Base-by-base conservation (phyloP, 2,113 vertebrate genomes). In the Peromyscus californicus region DNA sequence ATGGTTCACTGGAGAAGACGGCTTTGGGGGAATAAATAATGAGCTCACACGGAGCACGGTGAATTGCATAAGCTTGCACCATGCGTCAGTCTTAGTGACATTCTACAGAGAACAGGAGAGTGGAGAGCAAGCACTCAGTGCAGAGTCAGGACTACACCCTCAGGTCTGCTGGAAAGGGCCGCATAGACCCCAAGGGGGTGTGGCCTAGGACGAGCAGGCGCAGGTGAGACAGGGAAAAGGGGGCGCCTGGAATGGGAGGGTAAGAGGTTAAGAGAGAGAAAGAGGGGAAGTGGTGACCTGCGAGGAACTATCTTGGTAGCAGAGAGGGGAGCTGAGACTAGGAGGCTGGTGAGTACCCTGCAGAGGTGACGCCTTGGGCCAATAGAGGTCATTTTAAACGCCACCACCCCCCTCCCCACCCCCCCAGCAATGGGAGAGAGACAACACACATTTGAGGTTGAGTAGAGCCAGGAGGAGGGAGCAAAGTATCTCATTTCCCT, bases 311-410 rank as follows among this genome's bases (percentile, higher is more conserved):
- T 39, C 26, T 8, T 33, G 29, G 31, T 42, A 12, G 15, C 67
- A 31, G 4, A 16, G n/a, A 42, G 15, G 29, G 33, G 83, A n/a
- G 33, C 31, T 63, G 75, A 75, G 48, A 45, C 22, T 0, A 16
- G 16, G 45, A 22, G n/a, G 3, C 0, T 3, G 54, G 24, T 45
- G 17, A 57, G 31, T n/a, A 22, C 15, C 1, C 4, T 15, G 7
- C 6, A 0, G 0, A 17, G 59, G 54, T 3, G 67, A 48, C n/a
- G 13, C 59, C 91, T 91, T n/a, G 21, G 19, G 19, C 61, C 16
- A 2, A 16, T 1, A 8, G 45, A 76, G 9, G 8, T 15, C 54
- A 88, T 17, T 7, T 94, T 67, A 15, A 61, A 39, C 0, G 6
- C 39, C 29, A 10, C 36, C 36, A 19, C 15, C 13, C 54, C 59